Evolutionary conservation across 37 sponge, comb jelly and placozoan genomes (phyloP).

Genomic region (Bolinopsis microptera): DNA sequence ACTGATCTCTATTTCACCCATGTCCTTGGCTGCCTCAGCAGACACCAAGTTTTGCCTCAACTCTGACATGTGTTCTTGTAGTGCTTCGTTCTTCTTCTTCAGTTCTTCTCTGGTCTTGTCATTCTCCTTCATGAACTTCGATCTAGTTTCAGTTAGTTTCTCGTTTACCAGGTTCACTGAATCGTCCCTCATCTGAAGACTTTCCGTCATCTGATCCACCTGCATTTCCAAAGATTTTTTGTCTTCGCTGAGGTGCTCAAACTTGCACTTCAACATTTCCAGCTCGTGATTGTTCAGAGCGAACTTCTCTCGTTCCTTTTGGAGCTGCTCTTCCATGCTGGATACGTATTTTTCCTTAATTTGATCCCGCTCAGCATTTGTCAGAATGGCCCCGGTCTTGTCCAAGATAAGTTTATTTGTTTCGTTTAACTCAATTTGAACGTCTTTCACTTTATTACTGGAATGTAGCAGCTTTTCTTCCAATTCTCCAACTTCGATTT

Average conservation of each 20-base stretch:
- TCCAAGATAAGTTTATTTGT: conserved; percentile 46
- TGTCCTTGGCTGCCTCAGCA: conserved; percentile 57
- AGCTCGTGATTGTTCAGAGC: conserved; percentile 1
- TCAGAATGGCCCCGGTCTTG: conserved; percentile 18
- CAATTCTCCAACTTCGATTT: conserved; percentile 46
- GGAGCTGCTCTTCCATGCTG: conserved; percentile 24
- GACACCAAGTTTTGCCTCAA: conserved; percentile 54
- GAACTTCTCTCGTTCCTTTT: conserved; percentile 24
- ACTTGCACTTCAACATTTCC: conserved; percentile 58
- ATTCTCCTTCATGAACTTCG: neutral
- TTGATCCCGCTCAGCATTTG: conserved; percentile 46
- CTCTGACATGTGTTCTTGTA: conserved; percentile 60
- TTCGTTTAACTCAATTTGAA: conserved; percentile 6
- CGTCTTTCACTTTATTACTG: neutral
- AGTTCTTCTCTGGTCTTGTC: conserved; percentile 48
- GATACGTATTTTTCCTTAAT: conserved; percentile 37
- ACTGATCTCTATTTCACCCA: conserved; percentile 43
- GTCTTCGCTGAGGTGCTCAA: conserved; percentile 38
- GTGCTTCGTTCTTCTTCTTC: conserved; percentile 43
- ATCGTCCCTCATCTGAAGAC: conserved; percentile 35
- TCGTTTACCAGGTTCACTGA: conserved; percentile 44
- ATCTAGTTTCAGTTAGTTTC: conserved; percentile 28
- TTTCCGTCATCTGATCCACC: conserved; percentile 21
- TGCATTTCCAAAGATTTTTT: conserved; percentile 47
- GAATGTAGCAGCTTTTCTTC: conserved; percentile 42